These are phyloP conservation scores for Onchidella celtica DNA, from an alignment of 2,888 invertebrate species.

Conservation along the genomic window DNA sequence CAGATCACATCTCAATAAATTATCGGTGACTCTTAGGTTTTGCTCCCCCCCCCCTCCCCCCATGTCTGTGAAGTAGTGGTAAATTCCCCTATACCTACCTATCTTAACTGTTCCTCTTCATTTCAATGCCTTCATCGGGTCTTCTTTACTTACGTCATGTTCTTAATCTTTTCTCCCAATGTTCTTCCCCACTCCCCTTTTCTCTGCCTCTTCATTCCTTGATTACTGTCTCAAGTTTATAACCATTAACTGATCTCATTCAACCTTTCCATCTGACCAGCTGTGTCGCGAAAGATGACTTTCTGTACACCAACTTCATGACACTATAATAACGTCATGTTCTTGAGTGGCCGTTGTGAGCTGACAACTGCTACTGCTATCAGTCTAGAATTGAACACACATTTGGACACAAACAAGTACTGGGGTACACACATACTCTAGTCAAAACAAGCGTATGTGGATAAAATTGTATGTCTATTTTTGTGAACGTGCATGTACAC, in stretches of 20 bases:
- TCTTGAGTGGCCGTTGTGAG: too few species aligned
- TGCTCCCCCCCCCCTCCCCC: neutral
- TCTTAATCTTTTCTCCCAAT: neutral
- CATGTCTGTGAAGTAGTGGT: too few species aligned
- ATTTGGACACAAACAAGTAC: neutral
- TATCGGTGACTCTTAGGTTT: neutral
- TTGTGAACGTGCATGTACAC: neutral
- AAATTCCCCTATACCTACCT: too few species aligned
- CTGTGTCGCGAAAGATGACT: too few species aligned
- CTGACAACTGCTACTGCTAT: neutral
- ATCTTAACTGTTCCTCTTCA: too few species aligned
- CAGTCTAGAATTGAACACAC: neutral
- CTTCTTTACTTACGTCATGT: neutral
- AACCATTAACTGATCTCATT: neutral
- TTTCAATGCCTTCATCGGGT: neutral
- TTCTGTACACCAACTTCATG: neutral
- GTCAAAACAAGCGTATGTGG: neutral
- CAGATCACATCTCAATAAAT: too few species aligned
- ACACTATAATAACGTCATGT: too few species aligned
- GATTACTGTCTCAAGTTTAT: too few species aligned
- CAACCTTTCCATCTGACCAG: neutral
- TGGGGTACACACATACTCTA: neutral
- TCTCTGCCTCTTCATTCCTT: neutral
- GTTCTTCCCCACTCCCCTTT: neutral
- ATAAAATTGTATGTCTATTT: neutral